Base-by-base conservation (phyloP, 1,140 invertebrate species). In the Zaprionus ornatus region DNA sequence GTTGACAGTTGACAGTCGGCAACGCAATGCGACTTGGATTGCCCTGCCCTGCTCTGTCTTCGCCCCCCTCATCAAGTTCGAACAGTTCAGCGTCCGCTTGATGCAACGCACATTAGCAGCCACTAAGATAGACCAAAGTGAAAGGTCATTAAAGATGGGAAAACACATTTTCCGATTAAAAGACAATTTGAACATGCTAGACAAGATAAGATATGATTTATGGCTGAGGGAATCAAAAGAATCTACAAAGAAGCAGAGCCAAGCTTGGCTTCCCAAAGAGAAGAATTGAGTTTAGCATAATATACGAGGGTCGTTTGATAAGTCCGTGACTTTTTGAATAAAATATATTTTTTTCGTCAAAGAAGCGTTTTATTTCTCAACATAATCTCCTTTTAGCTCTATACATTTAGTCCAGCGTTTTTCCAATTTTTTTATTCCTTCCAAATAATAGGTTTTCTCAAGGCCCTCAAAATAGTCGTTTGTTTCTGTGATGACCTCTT, bases 31-130 rank as follows among this genome's bases (percentile, higher is more conserved):
- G 40, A n/a, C n/a, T n/a, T n/a, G n/a, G 40, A 42, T 42, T 42
- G 40, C 2, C 15, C 7, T 42, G 3, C 7, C 40, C n/a, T 17
- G 6, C 7, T n/a, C 40, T 6, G 1, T 2, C 40, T 3, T 15
- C 6, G 4, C 15, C 6, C 15, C 15, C 13, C 5, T 15, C 40
- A 9, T 1, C n/a, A 6, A n/a, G 29, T 19, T 40, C 63, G 12
- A 57, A 17, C 63, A 61, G 71, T 74, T 67, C 72, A 74, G 57
- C 57, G 72, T 35, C 57, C 72, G 60, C 48, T 74, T 69, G 69
- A 62, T 74, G 72, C 72, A 68, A 56, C 40, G 50, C 57, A 61
- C 56, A 67, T 40, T 40, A 50, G 29, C 57, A 65, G 37, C 40
- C 15, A 17, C 45, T 21, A 9, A 9, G 37, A 45, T 13, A 50